Evolutionary conservation across 1,140 invertebrate species (phyloP), one percentile per base, ranked within the genome.

Genomic region (Antheraea pernyi): DNA sequence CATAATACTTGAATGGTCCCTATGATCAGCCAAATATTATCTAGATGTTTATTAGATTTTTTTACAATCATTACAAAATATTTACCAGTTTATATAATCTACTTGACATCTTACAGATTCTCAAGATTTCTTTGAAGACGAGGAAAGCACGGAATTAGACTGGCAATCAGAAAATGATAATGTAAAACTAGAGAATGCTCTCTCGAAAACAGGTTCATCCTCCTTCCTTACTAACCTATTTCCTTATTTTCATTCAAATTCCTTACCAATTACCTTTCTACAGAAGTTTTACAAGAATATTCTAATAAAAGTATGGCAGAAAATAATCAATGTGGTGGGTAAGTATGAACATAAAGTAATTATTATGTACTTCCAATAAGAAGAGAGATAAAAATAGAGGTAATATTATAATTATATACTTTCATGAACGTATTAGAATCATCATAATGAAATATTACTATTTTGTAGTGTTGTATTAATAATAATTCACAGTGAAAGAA

Each of bases 121-220:
- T 42, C 79, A 75, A 72, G 85, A 88, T 39, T 83, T 88, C 36
- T 78, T 73, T 82, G 86, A 85, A 65, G 80, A 85, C 72, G 84
- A 89, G 68, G 86, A 90, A 36, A 83, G 75, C 67, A 77, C 83
- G 65, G 82, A 89, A 69, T 70, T 89, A 53, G 86, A 91, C 22
- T 90, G 85, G 88, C 46, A 82, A n/a, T 16, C 16, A 13, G 60
- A 61, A 19, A 61, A 30, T 19, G 10, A 11, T 22, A 30, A 6
- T 61, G 60, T 30, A 22, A 36, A 61, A 22, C 19, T 19, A 61
- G 60, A 61, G 11, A 61, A 30, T 53, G 6, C 4, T 36, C 60
- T 61, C 11, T 19, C 60, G 7, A 61, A 61, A 61, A 61, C 85
- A 91, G 85, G 85, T 89, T 81, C 71, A 39, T 67, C 68, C 70